Percentiles rank a stretch among this genome's conserved stretches.
phyloP scores from a whole-genome alignment of 1,140 invertebrate genomes.

The Bactericera cockerelli region DNA sequence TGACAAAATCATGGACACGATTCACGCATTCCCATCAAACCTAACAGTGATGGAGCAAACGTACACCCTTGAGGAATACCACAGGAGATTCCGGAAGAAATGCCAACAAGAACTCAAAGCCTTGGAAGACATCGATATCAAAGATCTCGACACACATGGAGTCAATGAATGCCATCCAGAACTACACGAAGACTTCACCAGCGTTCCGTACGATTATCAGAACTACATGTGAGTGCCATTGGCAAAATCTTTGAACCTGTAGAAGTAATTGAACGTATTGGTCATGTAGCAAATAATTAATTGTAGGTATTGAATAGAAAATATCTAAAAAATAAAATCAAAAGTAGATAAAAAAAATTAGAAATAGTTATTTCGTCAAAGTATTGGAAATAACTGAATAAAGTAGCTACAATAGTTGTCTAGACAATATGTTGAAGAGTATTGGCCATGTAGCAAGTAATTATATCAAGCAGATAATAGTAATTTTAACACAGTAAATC shows the following conservation, averaged over 20 bases:
- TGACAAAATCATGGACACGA: neutral
- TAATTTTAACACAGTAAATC: no score
- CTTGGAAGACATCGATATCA: neutral
- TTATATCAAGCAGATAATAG: no score
- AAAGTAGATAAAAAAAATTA: neutral
- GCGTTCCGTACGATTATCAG: neutral
- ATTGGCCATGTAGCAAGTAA: no score
- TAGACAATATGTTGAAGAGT: no score
- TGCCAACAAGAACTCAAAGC: neutral
- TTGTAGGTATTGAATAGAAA: neutral
- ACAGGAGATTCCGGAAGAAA: neutral
- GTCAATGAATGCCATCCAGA: neutral
- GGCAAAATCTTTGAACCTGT: no score
- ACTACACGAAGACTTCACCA: neutral
- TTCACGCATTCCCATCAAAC: neutral
- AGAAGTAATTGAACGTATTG: no score
- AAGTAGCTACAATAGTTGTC: neutral
- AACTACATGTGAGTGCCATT: conserved; percentile 1
- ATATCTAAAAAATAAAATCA: neutral
- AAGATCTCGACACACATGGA: neutral
- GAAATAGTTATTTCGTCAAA: neutral
- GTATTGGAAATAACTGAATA: neutral
- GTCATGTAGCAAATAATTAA: no score
- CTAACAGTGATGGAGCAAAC: neutral
- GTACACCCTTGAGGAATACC: neutral